These are phyloP conservation scores for Drosophila neutralis DNA, from an alignment of 2,888 invertebrate species.

Conservation along the genomic window DNA sequence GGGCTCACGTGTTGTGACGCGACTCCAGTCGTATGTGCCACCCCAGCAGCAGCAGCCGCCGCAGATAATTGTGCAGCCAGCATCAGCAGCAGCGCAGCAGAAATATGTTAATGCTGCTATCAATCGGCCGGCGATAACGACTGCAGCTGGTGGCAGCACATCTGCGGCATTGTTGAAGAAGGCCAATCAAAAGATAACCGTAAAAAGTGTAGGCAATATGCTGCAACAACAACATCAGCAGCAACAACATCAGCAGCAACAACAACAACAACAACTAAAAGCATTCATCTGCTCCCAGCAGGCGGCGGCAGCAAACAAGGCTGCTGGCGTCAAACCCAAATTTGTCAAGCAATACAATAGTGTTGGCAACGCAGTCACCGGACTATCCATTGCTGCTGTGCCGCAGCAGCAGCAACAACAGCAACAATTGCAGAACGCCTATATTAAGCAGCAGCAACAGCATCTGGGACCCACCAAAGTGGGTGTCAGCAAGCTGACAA, in stretches of 20 bases:
- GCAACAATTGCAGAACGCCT: constrained; percentile 21
- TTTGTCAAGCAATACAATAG: constrained; percentile 83
- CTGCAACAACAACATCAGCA: constrained; percentile 75
- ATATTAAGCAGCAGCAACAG: constrained; percentile 36
- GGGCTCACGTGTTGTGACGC: constrained; percentile 80
- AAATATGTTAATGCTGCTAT: constrained; percentile 71
- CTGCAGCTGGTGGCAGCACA: constrained; percentile 19
- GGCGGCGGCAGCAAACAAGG: constrained; percentile 61
- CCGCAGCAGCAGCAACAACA: constrained; percentile 65
- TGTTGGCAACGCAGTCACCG: constrained; percentile 32
- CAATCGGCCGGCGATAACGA: constrained; percentile 46
- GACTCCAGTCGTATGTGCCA: constrained; percentile 80
- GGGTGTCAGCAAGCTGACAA: constrained; percentile 66
- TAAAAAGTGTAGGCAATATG: constrained; percentile 72
- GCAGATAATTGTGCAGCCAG: constrained; percentile 71
- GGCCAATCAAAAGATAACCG: constrained; percentile 67
- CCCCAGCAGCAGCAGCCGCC: constrained; percentile 60
- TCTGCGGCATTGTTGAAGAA: constrained; percentile 57
- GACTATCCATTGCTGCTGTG: constrained; percentile 64
- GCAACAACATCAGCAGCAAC: constrained; percentile 58
- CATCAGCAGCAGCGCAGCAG: constrained; percentile 61
- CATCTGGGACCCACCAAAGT: constrained; percentile 11
- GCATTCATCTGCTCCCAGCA: constrained; percentile 70
- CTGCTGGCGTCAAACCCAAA: constrained; percentile 72
- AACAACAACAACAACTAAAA: constrained; percentile 62